phyloP scores from a whole-genome alignment of 2,113 vertebrate species.

The Ardeotis arabs region DNA sequence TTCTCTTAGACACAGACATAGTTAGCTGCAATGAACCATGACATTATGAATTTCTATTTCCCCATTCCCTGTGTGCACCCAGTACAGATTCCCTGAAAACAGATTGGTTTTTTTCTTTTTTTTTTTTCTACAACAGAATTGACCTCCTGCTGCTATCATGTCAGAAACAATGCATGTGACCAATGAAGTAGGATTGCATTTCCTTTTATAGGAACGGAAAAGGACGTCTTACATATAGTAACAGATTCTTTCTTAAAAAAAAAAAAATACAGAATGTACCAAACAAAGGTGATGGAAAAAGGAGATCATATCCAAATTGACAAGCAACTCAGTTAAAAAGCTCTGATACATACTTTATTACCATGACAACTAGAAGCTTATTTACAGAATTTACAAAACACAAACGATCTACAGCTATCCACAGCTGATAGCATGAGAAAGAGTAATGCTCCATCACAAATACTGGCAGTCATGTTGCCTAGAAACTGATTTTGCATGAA shows the following conservation, averaged over 20 bases:
- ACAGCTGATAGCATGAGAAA: conserved; percentile 49
- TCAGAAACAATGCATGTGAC: conserved; percentile 25
- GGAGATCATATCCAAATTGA: conserved; percentile 57
- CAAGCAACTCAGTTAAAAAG: conserved; percentile 67
- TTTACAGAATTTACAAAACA: conserved; percentile 70
- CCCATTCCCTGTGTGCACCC: conserved; percentile 3
- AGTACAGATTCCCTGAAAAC: conserved; percentile 30
- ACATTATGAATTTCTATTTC: conserved; percentile 44
- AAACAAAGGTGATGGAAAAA: conserved; percentile 28
- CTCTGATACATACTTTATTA: conserved; percentile 66
- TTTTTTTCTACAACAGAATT: background rate
- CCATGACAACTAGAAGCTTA: conserved; percentile 67
- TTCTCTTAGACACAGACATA: conserved; percentile 55
- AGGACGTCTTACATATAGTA: conserved; percentile 45
- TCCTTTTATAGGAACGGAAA: conserved; percentile 50
- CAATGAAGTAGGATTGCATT: conserved; percentile 21
- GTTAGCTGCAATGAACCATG: conserved; percentile 48
- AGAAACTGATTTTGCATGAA: conserved; percentile 11
- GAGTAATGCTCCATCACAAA: conserved; percentile 56
- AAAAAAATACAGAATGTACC: conserved; percentile 38
- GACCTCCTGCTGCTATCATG: background rate
- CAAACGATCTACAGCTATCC: conserved; percentile 59
- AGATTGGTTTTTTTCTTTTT: background rate
- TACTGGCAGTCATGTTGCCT: conserved; percentile 41
- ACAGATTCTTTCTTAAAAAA: conserved; percentile 30